Evolutionary conservation across 2,113 vertebrate species (phyloP), one percentile per base, ranked within the genome.

Genomic region (Macrotis lagotis): DNA sequence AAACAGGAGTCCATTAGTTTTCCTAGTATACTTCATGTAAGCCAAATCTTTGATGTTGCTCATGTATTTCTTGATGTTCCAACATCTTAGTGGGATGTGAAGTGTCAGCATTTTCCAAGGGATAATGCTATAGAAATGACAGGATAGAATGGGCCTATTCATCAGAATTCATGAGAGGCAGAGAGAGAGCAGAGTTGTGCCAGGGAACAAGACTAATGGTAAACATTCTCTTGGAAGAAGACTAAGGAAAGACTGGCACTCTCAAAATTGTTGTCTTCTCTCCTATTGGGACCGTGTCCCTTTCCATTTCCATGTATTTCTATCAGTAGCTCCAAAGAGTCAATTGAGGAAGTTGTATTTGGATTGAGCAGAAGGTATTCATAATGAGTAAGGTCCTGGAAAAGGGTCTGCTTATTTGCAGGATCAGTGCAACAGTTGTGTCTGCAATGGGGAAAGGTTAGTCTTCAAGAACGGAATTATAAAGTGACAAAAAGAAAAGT

Each of bases 401-500:
- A 99, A 0, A 99, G 99, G 0, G 99, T 99, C 98, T 99, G 99
- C 98, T 99, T 99, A 98, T 99, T 99, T 19, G 99, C 99, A 99
- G 49, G 99, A 99, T 0, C 99, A 99, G 98, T 99, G 99, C 96
- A 99, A 98, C 93, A 99, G 97, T 98, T 99, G 99, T 48, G 99
- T 98, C 98, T 99, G 99, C 91, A 99, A 99, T 97, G 99, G 98
- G 0, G 99, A 99, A 11, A 99, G 98, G 97, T 99, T 99, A 94
- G 99, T 99, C 99, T 99, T 99, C 55, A 99, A 98, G 94, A 99
- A 99, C 55, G 99, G 99, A 97, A 99, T 99, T 96, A 99, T 99
- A 96, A 99, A 99, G 0, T 99, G 99, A 94, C 99, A 98, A 50
- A 99, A 97, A 48, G 99, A 99, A 96, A 99, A 99, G 98, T 99